These are phyloP conservation scores for Brachyhypopomus occidentalis DNA, from an alignment of 2,113 vertebrate genomes.

Conservation along the genomic window DNA sequence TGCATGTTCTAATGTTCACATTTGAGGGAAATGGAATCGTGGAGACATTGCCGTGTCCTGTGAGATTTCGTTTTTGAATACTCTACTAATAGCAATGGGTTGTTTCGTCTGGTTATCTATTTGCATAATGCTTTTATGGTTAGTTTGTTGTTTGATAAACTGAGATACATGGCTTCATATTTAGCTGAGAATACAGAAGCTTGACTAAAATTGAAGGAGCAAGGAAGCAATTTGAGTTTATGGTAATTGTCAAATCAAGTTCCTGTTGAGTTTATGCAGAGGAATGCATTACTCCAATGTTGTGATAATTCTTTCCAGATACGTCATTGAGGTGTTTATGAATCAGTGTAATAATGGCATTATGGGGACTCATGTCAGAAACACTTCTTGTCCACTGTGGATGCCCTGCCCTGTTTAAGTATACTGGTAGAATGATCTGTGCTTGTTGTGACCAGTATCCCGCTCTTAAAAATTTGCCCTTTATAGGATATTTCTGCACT, in stretches of 20 bases:
- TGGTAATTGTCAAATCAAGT: background rate
- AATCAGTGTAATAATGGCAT: background rate
- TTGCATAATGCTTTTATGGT: background rate
- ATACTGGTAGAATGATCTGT: background rate
- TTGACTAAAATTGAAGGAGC: background rate
- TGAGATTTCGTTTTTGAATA: background rate
- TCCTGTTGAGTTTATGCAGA: background rate
- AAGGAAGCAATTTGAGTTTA: background rate
- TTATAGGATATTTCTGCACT: background rate
- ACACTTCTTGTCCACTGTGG: too few relatives aligned
- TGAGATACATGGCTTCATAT: background rate
- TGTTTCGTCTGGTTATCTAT: background rate
- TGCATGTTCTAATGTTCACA: conserved; percentile 5
- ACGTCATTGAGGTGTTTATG: background rate
- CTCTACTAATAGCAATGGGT: background rate
- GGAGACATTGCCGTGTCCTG: too few relatives aligned
- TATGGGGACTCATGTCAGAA: too few relatives aligned
- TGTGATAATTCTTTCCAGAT: background rate
- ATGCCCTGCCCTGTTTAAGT: too few relatives aligned
- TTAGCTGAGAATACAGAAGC: background rate
- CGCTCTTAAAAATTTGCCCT: background rate
- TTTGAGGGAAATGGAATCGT: background rate
- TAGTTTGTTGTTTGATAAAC: background rate
- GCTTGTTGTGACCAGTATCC: background rate
- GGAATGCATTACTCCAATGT: background rate